Conservation (phyloP, 92 coral and sea anemone species). For the Epizoanthus fatuus region DNA sequence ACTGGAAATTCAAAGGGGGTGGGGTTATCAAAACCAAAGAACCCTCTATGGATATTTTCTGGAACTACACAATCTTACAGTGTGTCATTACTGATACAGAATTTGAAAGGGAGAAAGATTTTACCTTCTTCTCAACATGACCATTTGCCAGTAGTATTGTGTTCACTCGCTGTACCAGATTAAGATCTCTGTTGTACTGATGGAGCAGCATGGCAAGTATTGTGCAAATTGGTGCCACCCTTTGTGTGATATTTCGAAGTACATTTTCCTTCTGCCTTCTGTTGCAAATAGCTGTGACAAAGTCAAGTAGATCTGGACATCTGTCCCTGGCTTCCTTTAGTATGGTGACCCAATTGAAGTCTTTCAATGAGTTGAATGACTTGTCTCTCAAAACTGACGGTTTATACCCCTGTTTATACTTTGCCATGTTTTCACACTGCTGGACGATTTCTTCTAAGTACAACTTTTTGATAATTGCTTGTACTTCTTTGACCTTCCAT, state of each 20-base stretch:
- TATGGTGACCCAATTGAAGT: constrained; percentile 36
- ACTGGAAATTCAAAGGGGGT: too few species aligned
- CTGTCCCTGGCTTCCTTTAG: constrained; percentile 25
- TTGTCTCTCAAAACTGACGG: constrained; percentile 47
- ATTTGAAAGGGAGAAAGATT: not conserved
- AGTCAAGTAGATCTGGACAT: constrained; percentile 40
- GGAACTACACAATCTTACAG: not conserved
- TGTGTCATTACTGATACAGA: not conserved
- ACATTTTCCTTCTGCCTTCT: constrained; percentile 27
- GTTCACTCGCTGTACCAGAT: constrained; percentile 56
- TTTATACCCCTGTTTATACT: constrained; percentile 1
- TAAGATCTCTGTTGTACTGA: constrained; percentile 43
- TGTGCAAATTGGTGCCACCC: constrained; percentile 39
- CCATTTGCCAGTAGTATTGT: constrained; percentile 55
- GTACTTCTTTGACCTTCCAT: constrained; percentile 3
- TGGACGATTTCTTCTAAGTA: constrained; percentile 19
- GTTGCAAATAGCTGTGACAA: constrained; percentile 23
- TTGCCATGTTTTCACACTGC: constrained; percentile 24
- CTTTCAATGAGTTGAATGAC: constrained; percentile 23
- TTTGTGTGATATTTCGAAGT: constrained; percentile 1
- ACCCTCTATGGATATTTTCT: too few species aligned
- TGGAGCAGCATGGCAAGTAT: constrained; percentile 50
- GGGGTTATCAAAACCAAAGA: too few species aligned
- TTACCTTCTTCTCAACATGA: constrained; percentile 47
- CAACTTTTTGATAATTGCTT: constrained; percentile 10